These are phyloP conservation scores for Calephelis virginiensis DNA, from an alignment of 1,140 invertebrate genomes.

Conservation along the genomic window DNA sequence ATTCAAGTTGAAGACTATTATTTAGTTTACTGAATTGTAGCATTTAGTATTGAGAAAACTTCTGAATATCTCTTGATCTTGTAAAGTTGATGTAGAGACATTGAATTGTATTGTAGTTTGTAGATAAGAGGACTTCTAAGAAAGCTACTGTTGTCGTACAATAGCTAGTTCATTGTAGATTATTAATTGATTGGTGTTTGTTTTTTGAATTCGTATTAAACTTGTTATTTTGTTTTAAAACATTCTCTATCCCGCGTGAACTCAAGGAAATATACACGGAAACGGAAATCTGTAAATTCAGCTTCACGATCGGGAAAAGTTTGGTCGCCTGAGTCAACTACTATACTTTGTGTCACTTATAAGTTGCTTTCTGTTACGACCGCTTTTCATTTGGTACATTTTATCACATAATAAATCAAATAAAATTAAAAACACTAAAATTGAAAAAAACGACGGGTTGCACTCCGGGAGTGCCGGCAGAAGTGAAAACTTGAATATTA, in stretches of 20 bases:
- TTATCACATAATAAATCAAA: not conserved
- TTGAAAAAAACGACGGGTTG: no score
- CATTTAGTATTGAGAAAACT: not conserved
- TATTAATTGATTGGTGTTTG: not conserved
- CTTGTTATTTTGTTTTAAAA: not conserved
- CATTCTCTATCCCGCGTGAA: constrained; percentile 4
- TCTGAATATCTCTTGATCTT: not conserved
- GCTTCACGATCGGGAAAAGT: constrained; percentile 17
- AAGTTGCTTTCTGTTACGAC: not conserved
- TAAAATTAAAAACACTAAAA: not conserved
- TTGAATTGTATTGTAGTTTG: no score
- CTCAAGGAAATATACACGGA: constrained; percentile 2
- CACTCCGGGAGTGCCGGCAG: no score
- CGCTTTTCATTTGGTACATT: not conserved
- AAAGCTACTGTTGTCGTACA: no score
- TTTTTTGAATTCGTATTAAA: not conserved
- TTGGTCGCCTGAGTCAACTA: constrained; percentile 18
- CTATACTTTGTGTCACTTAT: constrained; percentile 17
- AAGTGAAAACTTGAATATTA: no score
- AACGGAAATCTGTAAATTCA: constrained; percentile 18
- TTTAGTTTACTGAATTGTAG: constrained; percentile 1
- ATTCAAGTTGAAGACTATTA: not conserved
- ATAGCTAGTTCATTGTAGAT: no score
- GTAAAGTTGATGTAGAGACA: no score
- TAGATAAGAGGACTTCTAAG: no score